phyloP scores from a whole-genome alignment of 1,140 invertebrate species.

The Brachionus rubens region DNA sequence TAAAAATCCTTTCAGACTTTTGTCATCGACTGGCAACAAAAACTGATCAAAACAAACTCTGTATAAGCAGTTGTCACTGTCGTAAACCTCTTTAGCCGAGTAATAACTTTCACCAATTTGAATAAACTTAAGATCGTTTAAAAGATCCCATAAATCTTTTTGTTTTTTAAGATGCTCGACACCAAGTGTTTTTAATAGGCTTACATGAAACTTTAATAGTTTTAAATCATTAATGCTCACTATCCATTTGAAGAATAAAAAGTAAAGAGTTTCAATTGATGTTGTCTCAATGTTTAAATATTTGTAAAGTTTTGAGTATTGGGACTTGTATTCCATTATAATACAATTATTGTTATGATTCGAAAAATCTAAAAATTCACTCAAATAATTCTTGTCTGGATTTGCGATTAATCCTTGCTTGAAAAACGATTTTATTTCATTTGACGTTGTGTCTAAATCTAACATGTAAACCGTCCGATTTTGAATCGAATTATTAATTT shows the following conservation, averaged over 20 bases:
- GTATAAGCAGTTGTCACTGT: not conserved
- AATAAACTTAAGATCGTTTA: slow-evolving; percentile 2
- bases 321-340: not conserved
- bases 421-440: not conserved
- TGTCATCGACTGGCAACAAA: not conserved
- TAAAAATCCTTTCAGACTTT: not conserved
- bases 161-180: not conserved
- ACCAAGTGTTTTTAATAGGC: not conserved
- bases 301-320: not conserved
- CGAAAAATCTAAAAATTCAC: slow-evolving; percentile 12
- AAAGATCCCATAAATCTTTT: not conserved
- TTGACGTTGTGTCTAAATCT: not conserved
- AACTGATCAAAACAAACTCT: not conserved
- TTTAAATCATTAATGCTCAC: not conserved
- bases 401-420: not conserved
- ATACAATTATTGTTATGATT: not conserved
- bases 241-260: slow-evolving; percentile 2
- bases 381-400: not conserved
- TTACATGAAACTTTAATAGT: not conserved
- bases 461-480: not conserved
- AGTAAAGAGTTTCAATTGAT: not conserved
- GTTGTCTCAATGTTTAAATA: not conserved
- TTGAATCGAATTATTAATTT: no score
- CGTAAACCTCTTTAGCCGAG: not conserved
- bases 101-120: not conserved